Percentiles rank a stretch among this genome's conserved stretches.
phyloP scores from a whole-genome alignment of 2,888 invertebrate species.

The Aporophyla lueneburgensis region DNA sequence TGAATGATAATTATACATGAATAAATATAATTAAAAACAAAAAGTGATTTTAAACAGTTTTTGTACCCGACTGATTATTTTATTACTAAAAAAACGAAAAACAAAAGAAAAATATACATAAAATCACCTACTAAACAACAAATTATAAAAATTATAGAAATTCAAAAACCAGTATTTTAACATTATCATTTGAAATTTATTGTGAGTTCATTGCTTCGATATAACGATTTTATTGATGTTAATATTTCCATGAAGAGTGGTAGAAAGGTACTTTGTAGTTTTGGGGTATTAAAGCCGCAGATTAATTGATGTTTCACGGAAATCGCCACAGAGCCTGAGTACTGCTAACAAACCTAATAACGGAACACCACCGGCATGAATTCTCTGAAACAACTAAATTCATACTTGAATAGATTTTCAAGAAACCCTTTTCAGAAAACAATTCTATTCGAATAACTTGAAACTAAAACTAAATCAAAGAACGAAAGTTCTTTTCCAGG shows the following conservation, averaged over 20 bases:
- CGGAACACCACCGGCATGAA: constrained; percentile 28
- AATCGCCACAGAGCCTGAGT: constrained; percentile 18
- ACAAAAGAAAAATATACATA: too few species aligned
- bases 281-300: constrained; percentile 14
- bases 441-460: constrained; percentile 45
- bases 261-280: not conserved
- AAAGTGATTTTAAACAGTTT: too few species aligned
- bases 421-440: constrained; percentile 32
- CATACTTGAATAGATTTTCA: constrained; percentile 38
- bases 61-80: too few species aligned
- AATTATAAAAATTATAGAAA: too few species aligned
- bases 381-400: constrained; percentile 38
- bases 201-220: too few species aligned
- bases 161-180: too few species aligned
- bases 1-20: too few species aligned
- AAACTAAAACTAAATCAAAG: constrained; percentile 49
- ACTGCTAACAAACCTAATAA: constrained; percentile 26
- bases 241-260: constrained; percentile 19
- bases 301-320: constrained; percentile 44
- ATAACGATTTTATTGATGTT: not conserved
- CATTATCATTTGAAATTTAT: too few species aligned
- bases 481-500: constrained; percentile 37
- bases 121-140: too few species aligned
- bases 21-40: too few species aligned
- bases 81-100: too few species aligned